phyloP scores from a whole-genome alignment of 2,888 invertebrate species.

The Trissoscelio sp. region DNA sequence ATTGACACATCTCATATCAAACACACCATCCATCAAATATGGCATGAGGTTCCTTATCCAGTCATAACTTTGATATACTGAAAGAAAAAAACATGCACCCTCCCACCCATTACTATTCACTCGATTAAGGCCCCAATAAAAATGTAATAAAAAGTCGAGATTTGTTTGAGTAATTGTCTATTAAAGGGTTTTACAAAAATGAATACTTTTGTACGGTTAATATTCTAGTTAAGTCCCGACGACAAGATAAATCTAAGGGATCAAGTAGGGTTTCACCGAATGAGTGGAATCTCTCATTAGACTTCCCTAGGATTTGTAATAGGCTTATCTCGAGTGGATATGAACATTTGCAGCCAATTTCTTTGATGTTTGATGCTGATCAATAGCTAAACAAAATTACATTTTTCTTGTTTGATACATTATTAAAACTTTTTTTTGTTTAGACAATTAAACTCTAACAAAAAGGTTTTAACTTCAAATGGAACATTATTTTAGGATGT shows the following conservation, averaged over 20 bases:
- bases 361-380: slow-evolving; percentile 19
- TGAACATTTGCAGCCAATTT: slow-evolving; percentile 27
- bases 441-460: too few relatives aligned
- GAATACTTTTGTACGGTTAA: slow-evolving; percentile 25
- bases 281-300: slow-evolving; percentile 42
- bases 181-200: slow-evolving; percentile 4
- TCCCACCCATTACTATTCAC: neutral
- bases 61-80: neutral
- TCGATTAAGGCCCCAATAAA: too few relatives aligned
- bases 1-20: slow-evolving; percentile 29
- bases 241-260: slow-evolving; percentile 44
- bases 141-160: too few relatives aligned
- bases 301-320: slow-evolving; percentile 55
- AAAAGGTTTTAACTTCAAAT: too few relatives aligned
- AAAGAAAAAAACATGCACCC: neutral
- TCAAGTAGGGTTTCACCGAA: slow-evolving; percentile 33
- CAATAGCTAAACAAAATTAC: neutral
- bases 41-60: neutral
- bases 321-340: slow-evolving; percentile 40
- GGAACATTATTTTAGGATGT: too few relatives aligned
- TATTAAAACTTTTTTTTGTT: neutral
- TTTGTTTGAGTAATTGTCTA: too few relatives aligned
- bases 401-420: neutral
- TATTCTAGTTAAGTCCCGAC: slow-evolving; percentile 16
- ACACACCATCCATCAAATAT: slow-evolving; percentile 25